Conservation (phyloP, 2,797 vertebrate species). For the Erethizon dorsatum region DNA sequence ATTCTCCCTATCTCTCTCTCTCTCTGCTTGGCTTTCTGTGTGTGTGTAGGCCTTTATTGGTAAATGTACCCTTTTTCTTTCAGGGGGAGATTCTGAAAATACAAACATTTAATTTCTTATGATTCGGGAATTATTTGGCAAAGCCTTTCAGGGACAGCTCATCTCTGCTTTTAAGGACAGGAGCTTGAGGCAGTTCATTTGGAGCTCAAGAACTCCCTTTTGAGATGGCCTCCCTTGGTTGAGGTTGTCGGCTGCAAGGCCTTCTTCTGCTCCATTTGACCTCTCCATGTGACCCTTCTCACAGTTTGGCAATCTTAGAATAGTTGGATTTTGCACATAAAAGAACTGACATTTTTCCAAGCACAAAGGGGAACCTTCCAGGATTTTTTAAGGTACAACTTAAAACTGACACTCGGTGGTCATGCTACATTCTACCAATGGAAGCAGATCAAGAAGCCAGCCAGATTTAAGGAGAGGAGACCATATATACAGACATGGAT, state of each 20-base stretch:
- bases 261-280: neutral
- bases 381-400: neutral
- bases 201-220: neutral
- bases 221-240: neutral
- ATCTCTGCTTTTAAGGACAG: neutral
- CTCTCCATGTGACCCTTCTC: neutral
- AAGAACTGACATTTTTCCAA: neutral
- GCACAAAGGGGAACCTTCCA: neutral
- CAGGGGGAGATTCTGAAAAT: neutral
- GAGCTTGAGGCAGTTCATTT: neutral
- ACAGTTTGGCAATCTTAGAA: neutral
- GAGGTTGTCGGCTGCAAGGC: neutral
- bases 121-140: neutral
- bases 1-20: neutral
- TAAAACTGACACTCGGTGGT: neutral
- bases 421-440: neutral
- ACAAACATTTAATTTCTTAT: neutral
- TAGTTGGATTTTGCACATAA: neutral
- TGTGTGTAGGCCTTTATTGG: neutral
- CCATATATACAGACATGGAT: accelerated
- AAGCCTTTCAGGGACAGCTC: neutral
- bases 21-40: neutral
- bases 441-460: neutral
- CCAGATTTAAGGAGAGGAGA: neutral
- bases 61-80: slow-evolving; percentile 6